These are phyloP conservation scores for Macrobrachium nipponense DNA, from an alignment of 1,140 invertebrate species.

Conservation along the genomic window DNA sequence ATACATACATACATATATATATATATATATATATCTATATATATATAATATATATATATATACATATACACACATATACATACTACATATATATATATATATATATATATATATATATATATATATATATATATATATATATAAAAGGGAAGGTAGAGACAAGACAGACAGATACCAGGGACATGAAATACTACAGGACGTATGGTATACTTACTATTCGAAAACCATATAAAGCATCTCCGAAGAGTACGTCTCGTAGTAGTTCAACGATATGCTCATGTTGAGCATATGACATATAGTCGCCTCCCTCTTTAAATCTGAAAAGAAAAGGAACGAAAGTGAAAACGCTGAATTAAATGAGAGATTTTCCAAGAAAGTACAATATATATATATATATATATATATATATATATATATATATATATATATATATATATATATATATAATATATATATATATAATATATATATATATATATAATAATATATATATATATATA, in stretches of 20 bases:
- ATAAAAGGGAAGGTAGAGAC: not conserved
- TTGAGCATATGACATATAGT: slow-evolving; percentile 98
- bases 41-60: too few species aligned
- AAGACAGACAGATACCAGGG: not conserved
- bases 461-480: too few species aligned
- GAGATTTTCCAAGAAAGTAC: not conserved
- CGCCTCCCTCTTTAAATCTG: slow-evolving; percentile 96
- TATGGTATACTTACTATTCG: slow-evolving; percentile 90
- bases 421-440: not conserved
- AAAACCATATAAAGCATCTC: slow-evolving; percentile 99
- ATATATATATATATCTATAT: too few species aligned
- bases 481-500: not conserved
- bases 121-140: not conserved
- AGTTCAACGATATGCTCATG: slow-evolving; percentile 98
- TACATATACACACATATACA: too few species aligned
- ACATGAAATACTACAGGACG: not conserved
- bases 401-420: not conserved
- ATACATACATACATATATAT: too few species aligned
- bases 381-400: not conserved
- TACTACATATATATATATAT: too few species aligned
- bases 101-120: too few species aligned
- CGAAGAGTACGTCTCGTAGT: slow-evolving; percentile 91
- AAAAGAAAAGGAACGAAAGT: not conserved
- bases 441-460: not conserved
- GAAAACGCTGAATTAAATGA: not conserved